A percentile compares a stretch with the other conserved stretches of the same genome.
phyloP scores from a whole-genome alignment of 1,140 invertebrate genomes.

The Batillaria attramentaria region DNA sequence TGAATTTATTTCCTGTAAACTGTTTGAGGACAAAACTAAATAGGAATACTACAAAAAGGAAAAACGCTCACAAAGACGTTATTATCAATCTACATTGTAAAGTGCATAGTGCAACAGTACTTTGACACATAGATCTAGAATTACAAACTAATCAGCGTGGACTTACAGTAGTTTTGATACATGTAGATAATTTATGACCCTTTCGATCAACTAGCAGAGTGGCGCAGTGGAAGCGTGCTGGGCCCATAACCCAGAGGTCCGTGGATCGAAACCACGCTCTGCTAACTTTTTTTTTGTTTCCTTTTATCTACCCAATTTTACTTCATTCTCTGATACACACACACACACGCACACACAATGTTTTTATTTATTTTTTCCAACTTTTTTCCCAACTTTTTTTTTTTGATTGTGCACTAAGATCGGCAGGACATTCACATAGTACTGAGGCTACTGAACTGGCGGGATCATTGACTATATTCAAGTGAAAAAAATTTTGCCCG shows the following conservation, averaged over 20 bases:
- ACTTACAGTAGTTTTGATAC: neutral
- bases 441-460: neutral
- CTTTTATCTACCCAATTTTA: neutral
- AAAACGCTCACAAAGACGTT: neutral
- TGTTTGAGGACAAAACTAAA: neutral
- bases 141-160: neutral
- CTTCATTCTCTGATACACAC: too few species aligned
- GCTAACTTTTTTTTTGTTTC: neutral
- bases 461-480: neutral
- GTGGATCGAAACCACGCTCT: too few species aligned
- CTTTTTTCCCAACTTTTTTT: too few species aligned
- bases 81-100: neutral
- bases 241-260: too few species aligned
- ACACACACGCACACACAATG: too few species aligned
- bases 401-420: neutral
- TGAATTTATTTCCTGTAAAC: neutral
- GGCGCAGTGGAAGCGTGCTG: too few species aligned
- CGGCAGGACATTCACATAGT: neutral
- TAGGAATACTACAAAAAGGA: neutral
- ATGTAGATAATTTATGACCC: neutral
- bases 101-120: neutral
- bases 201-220: neutral
- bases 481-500: neutral
- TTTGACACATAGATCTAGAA: neutral
- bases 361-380: too few species aligned